Conservation (phyloP, 2,113 vertebrate genomes). For the Drymodes brunneopygia region DNA sequence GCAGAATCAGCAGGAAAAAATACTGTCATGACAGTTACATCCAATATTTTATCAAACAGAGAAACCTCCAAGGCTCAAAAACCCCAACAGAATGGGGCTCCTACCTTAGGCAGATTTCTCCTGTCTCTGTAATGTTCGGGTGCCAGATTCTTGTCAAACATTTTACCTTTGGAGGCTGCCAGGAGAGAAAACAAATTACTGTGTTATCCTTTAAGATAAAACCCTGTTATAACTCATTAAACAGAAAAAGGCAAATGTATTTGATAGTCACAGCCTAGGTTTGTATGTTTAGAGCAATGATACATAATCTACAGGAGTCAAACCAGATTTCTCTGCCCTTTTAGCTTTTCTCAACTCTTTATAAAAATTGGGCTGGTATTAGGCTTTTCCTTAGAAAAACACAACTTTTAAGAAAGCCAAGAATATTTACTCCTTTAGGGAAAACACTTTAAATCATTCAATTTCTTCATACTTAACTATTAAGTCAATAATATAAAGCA, state of each 20-base stretch:
- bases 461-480: neutral
- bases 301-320: neutral
- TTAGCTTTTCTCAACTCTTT: neutral
- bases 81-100: neutral
- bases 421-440: neutral
- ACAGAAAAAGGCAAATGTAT: neutral
- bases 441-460: neutral
- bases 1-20: neutral
- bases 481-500: neutral
- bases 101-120: conserved; percentile 97
- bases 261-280: neutral
- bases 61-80: neutral
- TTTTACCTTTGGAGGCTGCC: conserved; percentile 95
- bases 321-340: neutral
- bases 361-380: neutral
- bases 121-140: conserved; percentile 96
- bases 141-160: conserved; percentile 99
- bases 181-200: conserved; percentile 15
- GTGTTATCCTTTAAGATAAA: neutral
- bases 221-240: neutral
- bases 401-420: neutral
- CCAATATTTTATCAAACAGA: neutral
- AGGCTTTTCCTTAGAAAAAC: neutral
- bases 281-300: accelerated
- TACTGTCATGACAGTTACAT: neutral